These are phyloP conservation scores for Hypocryptadius cinnamomeus DNA, from an alignment of 2,113 vertebrate genomes.

Conservation along the genomic window DNA sequence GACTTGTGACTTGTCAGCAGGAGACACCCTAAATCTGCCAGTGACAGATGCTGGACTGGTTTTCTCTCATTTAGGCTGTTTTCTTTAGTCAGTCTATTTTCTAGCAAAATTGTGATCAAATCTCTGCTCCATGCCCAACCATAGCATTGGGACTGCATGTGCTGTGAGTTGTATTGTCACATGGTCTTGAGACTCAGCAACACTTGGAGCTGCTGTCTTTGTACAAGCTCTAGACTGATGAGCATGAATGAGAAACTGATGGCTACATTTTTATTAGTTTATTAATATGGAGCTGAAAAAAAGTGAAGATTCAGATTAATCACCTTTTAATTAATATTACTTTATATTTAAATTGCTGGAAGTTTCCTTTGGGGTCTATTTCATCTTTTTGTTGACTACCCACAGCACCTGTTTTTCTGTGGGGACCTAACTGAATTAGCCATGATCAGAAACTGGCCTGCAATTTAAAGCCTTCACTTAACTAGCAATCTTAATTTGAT, in stretches of 20 bases:
- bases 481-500: background rate
- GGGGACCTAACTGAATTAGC: background rate
- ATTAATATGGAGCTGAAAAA: background rate
- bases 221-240: background rate
- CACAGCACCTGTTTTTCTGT: background rate
- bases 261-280: background rate
- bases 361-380: background rate
- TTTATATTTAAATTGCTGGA: background rate
- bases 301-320: background rate
- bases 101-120: background rate
- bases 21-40: background rate
- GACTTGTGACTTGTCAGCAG: background rate
- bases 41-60: background rate
- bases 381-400: background rate
- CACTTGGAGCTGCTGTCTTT: background rate
- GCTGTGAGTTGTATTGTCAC: background rate
- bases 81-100: background rate
- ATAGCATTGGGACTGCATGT: fast-evolving
- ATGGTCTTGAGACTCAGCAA: background rate
- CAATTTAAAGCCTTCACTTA: background rate
- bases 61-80: background rate
- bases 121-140: background rate
- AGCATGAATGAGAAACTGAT: background rate
- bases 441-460: background rate
- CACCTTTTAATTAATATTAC: background rate